Percentiles rank a stretch among this genome's conserved stretches.
Conservation (phyloP, 1,140 invertebrate species). For the Calosoma granatense region DNA sequence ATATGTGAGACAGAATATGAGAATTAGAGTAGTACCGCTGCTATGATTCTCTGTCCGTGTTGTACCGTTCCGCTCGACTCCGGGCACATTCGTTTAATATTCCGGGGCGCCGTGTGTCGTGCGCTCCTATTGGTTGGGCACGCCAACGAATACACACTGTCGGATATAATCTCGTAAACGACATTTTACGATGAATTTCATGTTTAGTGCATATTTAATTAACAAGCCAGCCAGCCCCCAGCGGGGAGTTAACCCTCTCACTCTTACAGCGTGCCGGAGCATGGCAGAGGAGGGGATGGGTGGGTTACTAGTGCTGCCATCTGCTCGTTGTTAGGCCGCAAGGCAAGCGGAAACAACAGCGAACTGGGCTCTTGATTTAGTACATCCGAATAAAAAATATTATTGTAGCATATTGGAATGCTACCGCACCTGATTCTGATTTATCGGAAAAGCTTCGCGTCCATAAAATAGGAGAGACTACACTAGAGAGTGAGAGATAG, state of each 20-base stretch:
- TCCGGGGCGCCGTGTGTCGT: neutral
- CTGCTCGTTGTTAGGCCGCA: too few relatives aligned
- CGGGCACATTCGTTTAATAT: neutral
- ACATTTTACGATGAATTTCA: slow-evolving; percentile 24
- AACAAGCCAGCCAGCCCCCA: slow-evolving; percentile 15
- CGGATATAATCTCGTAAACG: slow-evolving; percentile 24
- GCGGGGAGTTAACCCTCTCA: too few relatives aligned
- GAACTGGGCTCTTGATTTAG: too few relatives aligned
- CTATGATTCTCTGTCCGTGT: too few relatives aligned
- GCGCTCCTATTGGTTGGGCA: neutral
- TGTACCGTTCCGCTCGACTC: neutral
- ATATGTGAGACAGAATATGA: too few relatives aligned
- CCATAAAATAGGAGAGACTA: neutral
- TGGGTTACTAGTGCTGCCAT: too few relatives aligned
- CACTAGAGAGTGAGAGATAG: too few relatives aligned
- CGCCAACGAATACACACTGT: slow-evolving; percentile 4
- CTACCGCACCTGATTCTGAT: neutral
- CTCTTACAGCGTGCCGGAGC: too few relatives aligned
- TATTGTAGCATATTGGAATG: neutral
- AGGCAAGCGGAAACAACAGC: too few relatives aligned
- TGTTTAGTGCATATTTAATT: slow-evolving; percentile 26
- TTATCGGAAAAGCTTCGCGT: neutral
- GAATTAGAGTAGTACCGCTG: too few relatives aligned
- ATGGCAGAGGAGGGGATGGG: too few relatives aligned
- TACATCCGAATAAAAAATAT: too few relatives aligned